Conservation (phyloP, 2,797 vertebrate species). For the Leuciscus waleckii region DNA sequence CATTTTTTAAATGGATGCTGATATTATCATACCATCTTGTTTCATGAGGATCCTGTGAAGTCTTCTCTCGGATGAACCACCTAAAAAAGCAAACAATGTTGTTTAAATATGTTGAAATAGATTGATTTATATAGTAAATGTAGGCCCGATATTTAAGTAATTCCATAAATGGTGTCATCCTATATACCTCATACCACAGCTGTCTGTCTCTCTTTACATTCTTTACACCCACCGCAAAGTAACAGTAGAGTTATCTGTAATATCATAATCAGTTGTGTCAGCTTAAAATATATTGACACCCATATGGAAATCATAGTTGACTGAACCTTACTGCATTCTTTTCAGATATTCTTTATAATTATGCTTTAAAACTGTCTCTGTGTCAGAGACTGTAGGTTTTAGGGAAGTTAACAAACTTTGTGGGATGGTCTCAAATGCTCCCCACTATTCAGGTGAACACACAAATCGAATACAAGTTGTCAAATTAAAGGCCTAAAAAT, state of each 20-base stretch:
- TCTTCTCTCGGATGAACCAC: constrained; percentile 75
- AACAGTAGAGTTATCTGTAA: background rate
- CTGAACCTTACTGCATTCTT: too few species aligned
- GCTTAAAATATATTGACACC: background rate
- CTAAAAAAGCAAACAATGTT: constrained; percentile 68
- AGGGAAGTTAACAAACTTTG: background rate
- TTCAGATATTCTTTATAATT: too few species aligned
- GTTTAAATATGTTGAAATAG: background rate
- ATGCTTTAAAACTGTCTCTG: too few species aligned
- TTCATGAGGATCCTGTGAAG: constrained; percentile 79
- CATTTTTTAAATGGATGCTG: background rate
- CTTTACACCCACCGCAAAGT: background rate
- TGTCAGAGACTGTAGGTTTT: too few species aligned
- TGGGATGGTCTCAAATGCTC: background rate
- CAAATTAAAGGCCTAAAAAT: background rate
- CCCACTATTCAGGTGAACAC: background rate
- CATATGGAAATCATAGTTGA: background rate
- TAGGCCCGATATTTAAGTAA: background rate
- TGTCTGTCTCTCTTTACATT: background rate
- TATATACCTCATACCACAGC: background rate
- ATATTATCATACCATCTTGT: constrained; percentile 72
- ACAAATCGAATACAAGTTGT: background rate
- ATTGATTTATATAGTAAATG: background rate
- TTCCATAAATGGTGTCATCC: background rate
- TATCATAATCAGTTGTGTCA: background rate